A percentile compares a stretch with the other conserved stretches of the same genome.
phyloP scores from a whole-genome alignment of 2,113 vertebrate species.

The Perca fluviatilis region DNA sequence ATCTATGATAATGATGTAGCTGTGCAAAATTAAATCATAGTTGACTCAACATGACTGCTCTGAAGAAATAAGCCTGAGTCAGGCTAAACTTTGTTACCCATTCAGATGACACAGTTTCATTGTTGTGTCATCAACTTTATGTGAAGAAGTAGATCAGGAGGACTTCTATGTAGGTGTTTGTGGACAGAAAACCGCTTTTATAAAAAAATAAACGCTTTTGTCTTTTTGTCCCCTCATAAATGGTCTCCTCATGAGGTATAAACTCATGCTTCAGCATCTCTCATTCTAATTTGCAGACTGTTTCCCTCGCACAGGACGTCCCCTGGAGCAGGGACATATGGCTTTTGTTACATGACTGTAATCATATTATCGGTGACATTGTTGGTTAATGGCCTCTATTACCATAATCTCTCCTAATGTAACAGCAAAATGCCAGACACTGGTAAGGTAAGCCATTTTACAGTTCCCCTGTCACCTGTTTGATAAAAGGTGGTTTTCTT shows the following conservation, averaged over 20 bases:
- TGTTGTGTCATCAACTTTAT: neutral
- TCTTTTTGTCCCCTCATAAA: slow-evolving; percentile 26
- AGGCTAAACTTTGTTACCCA: neutral
- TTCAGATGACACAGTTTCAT: neutral
- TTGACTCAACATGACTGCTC: neutral
- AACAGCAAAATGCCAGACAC: slow-evolving; percentile 11
- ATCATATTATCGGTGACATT: slow-evolving; percentile 57
- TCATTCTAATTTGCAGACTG: slow-evolving; percentile 26
- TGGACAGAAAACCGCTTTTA: neutral
- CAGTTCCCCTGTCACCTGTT: slow-evolving; percentile 22
- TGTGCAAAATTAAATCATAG: slow-evolving; percentile 9
- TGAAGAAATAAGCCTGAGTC: neutral
- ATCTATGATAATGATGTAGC: slow-evolving; percentile 7
- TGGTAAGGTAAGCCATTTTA: slow-evolving; percentile 12
- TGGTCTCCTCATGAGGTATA: slow-evolving; percentile 21
- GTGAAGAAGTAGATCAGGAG: neutral
- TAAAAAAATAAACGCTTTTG: neutral
- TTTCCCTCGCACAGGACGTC: slow-evolving; percentile 3
- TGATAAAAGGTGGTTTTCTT: slow-evolving; percentile 22
- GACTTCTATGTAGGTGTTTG: neutral
- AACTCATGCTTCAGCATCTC: slow-evolving; percentile 16
- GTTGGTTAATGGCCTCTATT: slow-evolving; percentile 60
- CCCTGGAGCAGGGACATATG: slow-evolving; percentile 35
- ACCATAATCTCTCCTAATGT: slow-evolving; percentile 51
- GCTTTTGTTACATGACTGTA: slow-evolving; percentile 39